Percentiles rank a stretch among this genome's conserved stretches.
Conservation (phyloP, 2,797 vertebrate genomes). For the Gadopsis bispinosus region DNA sequence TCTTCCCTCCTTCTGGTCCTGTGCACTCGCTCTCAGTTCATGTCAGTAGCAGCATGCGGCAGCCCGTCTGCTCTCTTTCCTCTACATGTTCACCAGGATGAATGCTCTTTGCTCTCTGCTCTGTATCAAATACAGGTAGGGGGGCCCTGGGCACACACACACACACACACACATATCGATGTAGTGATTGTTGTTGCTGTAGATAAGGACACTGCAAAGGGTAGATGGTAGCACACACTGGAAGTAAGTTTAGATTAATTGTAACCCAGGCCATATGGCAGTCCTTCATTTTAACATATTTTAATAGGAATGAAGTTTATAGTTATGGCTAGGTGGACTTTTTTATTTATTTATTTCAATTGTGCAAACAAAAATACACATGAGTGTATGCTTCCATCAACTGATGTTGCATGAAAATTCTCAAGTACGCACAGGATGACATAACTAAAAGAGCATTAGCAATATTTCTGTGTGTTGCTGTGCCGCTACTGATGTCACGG, state of each 20-base stretch:
- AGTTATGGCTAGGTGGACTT: not conserved
- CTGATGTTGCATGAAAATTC: not conserved
- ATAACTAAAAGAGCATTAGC: not conserved
- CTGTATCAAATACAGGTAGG: constrained; percentile 97
- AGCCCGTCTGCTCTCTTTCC: constrained; percentile 65
- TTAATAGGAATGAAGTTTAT: constrained; percentile 1
- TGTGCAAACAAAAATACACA: not conserved
- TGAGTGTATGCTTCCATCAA: not conserved
- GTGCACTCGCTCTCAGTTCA: constrained; percentile 49
- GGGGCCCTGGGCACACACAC: constrained; percentile 39
- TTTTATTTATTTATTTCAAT: not conserved
- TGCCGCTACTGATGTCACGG: not conserved
- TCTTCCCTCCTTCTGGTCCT: constrained; percentile 4
- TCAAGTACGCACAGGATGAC: not conserved
- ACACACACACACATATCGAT: not conserved
- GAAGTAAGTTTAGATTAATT: not conserved
- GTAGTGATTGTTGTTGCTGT: not conserved
- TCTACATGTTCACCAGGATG: constrained; percentile 88
- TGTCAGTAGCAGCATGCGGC: constrained; percentile 85
- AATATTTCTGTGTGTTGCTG: not conserved
- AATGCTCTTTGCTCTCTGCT: constrained; percentile 93
- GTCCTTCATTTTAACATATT: not conserved
- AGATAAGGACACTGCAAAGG: constrained; percentile 1
- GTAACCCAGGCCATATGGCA: not conserved
- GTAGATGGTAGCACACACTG: not conserved